Conservation (phyloP, 2,888 invertebrate species). For the Cetonia aurata region DNA sequence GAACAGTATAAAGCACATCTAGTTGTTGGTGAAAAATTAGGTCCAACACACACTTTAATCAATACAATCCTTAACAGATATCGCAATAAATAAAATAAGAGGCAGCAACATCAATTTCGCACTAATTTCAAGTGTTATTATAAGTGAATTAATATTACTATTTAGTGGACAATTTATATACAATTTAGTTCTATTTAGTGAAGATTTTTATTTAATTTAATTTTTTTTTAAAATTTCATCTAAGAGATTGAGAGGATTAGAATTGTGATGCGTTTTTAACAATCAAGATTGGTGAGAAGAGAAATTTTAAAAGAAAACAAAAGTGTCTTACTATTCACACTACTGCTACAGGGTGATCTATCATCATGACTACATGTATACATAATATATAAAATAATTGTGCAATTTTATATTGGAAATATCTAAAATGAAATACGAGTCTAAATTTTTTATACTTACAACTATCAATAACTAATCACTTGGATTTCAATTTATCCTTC, state of each 20-base stretch:
- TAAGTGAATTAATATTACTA: conserved; percentile 25
- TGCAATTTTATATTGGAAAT: conserved; percentile 33
- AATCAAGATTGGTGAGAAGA: conserved; percentile 31
- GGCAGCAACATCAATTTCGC: conserved; percentile 14
- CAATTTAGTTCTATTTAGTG: conserved; percentile 37
- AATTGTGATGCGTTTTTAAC: conserved; percentile 24
- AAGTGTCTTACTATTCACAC: conserved; percentile 38
- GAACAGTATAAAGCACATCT: neutral
- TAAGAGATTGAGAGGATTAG: conserved; percentile 13
- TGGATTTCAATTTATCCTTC: conserved; percentile 6
- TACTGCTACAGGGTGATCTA: conserved; percentile 40
- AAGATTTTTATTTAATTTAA: conserved; percentile 36
- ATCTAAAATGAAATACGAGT: conserved; percentile 22
- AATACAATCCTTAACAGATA: conserved; percentile 25
- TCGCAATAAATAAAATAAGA: neutral
- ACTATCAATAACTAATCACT: conserved; percentile 4
- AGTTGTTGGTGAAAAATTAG: neutral
- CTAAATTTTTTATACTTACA: conserved; percentile 36
- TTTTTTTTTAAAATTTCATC: conserved; percentile 1
- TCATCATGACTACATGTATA: conserved; percentile 26
- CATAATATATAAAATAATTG: conserved; percentile 20
- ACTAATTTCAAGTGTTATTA: conserved; percentile 21
- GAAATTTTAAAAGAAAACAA: conserved; percentile 14
- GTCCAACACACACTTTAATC: neutral
- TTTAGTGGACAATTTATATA: conserved; percentile 14